Conservation (phyloP, 37 sponge, comb jelly and placozoan genomes). For the Petrosia ficiformis region DNA sequence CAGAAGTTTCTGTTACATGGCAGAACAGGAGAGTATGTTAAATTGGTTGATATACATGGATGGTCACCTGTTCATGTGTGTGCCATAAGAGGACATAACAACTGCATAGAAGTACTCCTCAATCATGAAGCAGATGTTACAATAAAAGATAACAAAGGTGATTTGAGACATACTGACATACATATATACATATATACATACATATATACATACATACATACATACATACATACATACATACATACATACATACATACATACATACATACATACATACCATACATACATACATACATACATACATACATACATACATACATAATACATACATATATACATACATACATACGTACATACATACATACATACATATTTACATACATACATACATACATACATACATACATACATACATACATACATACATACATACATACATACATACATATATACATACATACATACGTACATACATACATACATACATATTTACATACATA, state of each 20-base stretch:
- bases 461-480: not conserved
- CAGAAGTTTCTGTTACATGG: conserved; percentile 60
- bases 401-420: not conserved
- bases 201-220: not conserved
- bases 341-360: not conserved
- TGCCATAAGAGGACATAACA: conserved; percentile 58
- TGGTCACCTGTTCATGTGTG: conserved; percentile 71
- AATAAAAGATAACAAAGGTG: conserved; percentile 26
- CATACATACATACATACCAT: not conserved
- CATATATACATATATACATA: not conserved
- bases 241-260: not conserved
- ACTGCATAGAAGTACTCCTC: conserved; percentile 44
- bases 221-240: not conserved
- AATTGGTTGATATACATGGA: conserved; percentile 24
- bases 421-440: not conserved
- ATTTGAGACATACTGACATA: conserved; percentile 26
- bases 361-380: not conserved
- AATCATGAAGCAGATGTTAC: not conserved
- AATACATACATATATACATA: not conserved
- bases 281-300: not conserved
- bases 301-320: not conserved
- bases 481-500: not conserved
- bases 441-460: not conserved
- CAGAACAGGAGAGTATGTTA: conserved; percentile 14
- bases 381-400: not conserved